These are phyloP conservation scores for Paguma larvata DNA, from an alignment of 2,797 vertebrate genomes.

Conservation along the genomic window DNA sequence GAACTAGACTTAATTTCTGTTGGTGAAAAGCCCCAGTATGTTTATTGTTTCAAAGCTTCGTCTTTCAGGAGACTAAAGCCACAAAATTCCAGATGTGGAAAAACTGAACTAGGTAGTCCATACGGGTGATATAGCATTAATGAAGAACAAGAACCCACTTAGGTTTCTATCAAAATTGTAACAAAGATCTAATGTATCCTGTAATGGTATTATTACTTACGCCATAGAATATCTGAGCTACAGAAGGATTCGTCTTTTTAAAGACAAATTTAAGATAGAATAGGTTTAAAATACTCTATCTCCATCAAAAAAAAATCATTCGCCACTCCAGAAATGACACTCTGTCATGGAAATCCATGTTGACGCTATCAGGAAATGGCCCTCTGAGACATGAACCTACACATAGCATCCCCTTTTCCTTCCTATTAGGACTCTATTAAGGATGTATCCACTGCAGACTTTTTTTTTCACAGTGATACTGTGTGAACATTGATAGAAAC, in stretches of 20 bases:
- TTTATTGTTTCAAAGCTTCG: constrained; percentile 26
- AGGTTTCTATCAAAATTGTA: constrained; percentile 61
- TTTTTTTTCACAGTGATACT: constrained; percentile 52
- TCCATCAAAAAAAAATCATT: constrained; percentile 72
- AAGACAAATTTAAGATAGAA: constrained; percentile 67
- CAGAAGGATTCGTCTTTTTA: constrained; percentile 49
- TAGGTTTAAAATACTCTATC: constrained; percentile 47
- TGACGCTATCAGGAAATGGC: constrained; percentile 73
- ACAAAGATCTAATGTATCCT: constrained; percentile 64
- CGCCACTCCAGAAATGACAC: constrained; percentile 61
- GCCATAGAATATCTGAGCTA: constrained; percentile 38
- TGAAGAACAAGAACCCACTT: constrained; percentile 29
- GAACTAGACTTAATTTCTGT: constrained; percentile 30
- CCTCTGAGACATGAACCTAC: constrained; percentile 43
- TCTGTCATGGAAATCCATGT: constrained; percentile 58
- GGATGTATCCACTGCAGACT: constrained; percentile 58
- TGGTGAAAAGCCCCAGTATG: not conserved
- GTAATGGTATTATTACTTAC: constrained; percentile 15
- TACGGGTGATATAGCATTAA: not conserved
- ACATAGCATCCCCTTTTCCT: constrained; percentile 26
- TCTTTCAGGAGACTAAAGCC: constrained; percentile 49
- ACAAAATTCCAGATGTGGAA: not conserved
- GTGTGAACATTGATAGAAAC: constrained; percentile 33
- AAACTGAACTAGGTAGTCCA: constrained; percentile 26
- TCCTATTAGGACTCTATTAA: constrained; percentile 58